Evolutionary conservation across 1,140 invertebrate genomes (phyloP).

Genomic region (Drosophila subpulchrella): DNA sequence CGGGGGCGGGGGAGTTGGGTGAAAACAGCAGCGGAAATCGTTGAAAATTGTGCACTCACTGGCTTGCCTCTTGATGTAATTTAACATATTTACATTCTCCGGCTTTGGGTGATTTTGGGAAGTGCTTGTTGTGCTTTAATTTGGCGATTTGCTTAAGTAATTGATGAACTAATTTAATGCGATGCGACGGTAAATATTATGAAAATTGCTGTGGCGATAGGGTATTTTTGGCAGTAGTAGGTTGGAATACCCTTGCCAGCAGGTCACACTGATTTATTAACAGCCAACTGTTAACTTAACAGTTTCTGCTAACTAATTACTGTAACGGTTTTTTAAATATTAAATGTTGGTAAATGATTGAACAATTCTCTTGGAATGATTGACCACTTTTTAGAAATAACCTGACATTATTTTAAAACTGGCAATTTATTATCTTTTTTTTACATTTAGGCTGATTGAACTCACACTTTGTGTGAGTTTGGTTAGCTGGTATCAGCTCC

Average conservation of each 20-base stretch:
- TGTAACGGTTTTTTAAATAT: no score
- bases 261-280: not conserved
- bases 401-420: no score
- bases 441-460: no score
- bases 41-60: slow-evolving; percentile 51
- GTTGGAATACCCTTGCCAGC: not conserved
- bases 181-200: slow-evolving; percentile 30
- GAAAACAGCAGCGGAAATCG: not conserved
- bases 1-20: not conserved
- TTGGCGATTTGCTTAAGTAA: not conserved
- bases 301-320: no score
- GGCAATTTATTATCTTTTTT: no score
- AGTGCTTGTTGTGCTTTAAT: slow-evolving; percentile 4
- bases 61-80: slow-evolving; percentile 80
- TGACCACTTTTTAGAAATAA: no score
- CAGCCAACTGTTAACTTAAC: no score
- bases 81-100: slow-evolving; percentile 76
- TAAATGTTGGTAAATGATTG: no score
- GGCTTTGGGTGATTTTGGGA: slow-evolving; percentile 17
- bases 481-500: no score
- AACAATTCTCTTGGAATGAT: no score
- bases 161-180: slow-evolving; percentile 4
- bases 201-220: not conserved
- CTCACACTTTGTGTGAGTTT: no score
- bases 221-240: not conserved